Evolutionary conservation across 2,113 vertebrate species (phyloP).

Genomic region (Grammomys surdaster): DNA sequence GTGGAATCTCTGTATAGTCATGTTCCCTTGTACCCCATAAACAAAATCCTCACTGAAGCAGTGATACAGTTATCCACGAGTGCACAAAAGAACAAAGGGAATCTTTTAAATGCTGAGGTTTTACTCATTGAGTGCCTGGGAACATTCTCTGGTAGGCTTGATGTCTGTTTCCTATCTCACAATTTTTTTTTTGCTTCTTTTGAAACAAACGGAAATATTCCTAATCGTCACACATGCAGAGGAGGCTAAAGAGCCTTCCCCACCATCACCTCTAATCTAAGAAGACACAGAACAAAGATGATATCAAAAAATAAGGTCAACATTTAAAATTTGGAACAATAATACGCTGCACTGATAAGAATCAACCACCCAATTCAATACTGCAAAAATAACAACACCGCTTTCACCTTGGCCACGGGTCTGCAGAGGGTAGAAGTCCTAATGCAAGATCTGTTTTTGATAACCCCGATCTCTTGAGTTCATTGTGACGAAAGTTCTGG

Average conservation of each 20-base stretch:
- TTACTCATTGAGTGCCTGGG: not conserved
- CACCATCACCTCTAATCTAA: conserved; percentile 62
- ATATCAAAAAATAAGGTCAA: conserved; percentile 76
- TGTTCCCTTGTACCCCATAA: not conserved
- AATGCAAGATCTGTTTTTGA: conserved; percentile 55
- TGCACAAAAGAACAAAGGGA: not conserved
- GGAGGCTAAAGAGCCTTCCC: not conserved
- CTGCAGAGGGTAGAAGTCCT: conserved; percentile 62
- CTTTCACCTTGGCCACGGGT: conserved; percentile 47
- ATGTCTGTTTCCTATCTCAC: conserved; percentile 23
- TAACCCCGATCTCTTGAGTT: conserved; percentile 74
- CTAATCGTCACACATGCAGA: not conserved
- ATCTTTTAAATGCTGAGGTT: not conserved
- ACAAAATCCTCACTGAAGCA: not conserved
- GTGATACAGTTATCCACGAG: not conserved
- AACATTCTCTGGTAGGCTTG: not conserved
- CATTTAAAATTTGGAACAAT: conserved; percentile 68
- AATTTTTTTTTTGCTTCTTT: not conserved
- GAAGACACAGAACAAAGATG: conserved; percentile 70
- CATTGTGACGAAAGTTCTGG: conserved; percentile 49
- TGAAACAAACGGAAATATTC: conserved; percentile 41
- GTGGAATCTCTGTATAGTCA: not conserved
- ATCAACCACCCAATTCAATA: conserved; percentile 44
- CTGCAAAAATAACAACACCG: conserved; percentile 61
- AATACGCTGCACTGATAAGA: conserved; percentile 72